phyloP scores from a whole-genome alignment of 2,797 vertebrate species.

The Muraenolepis orangiensis region DNA sequence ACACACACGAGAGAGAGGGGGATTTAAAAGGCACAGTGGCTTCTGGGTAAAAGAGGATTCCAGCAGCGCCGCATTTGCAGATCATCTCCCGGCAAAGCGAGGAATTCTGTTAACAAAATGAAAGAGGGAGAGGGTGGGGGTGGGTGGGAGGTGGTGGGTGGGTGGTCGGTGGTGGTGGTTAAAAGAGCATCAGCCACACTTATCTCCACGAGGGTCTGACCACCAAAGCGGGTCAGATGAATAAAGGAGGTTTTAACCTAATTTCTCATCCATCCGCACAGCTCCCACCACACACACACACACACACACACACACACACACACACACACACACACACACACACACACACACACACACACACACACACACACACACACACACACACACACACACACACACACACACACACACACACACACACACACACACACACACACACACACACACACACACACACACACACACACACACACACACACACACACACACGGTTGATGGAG shows the following conservation, averaged over 20 bases:
- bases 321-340: conserved; percentile 20
- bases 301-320: conserved; percentile 16
- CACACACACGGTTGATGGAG: not conserved
- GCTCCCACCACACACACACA: conserved; percentile 34
- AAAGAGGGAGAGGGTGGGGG: conserved; percentile 19
- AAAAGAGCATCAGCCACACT: conserved; percentile 60
- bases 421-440: conserved; percentile 6
- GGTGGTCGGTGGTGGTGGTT: not conserved
- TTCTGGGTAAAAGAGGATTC: conserved; percentile 67
- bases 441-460: conserved; percentile 29
- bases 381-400: conserved; percentile 11
- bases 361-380: conserved; percentile 21
- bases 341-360: conserved; percentile 15
- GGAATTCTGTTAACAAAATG: conserved; percentile 66
- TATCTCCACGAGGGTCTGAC: conserved; percentile 63
- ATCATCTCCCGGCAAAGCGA: conserved; percentile 64
- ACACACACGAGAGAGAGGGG: conserved; percentile 32
- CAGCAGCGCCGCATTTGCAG: conserved; percentile 60
- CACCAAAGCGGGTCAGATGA: conserved; percentile 62
- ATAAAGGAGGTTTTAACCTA: conserved; percentile 72
- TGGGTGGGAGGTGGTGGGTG: not conserved
- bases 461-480: conserved; percentile 16
- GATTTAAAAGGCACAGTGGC: conserved; percentile 50
- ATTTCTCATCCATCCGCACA: conserved; percentile 55
- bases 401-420: conserved; percentile 23